These are phyloP conservation scores for Aelia acuminata DNA, from an alignment of 2,888 invertebrate genomes.

Conservation along the genomic window DNA sequence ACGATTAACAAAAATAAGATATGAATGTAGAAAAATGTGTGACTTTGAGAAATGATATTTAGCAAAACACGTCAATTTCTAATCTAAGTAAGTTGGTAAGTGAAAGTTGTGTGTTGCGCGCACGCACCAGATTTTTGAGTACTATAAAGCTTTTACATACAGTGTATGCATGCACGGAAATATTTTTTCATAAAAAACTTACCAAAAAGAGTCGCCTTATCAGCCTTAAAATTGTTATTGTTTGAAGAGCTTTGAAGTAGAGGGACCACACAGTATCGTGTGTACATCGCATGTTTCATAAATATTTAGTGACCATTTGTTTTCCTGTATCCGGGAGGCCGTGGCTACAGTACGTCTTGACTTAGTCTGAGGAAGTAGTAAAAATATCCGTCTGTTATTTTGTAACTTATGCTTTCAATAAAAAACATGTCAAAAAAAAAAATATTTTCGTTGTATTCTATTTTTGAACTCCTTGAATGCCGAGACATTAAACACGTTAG, in stretches of 20 bases:
- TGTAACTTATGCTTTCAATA: no score
- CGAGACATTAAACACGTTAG: no score
- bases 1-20: no score
- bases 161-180: not conserved
- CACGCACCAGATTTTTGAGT: no score
- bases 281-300: not conserved
- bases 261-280: not conserved
- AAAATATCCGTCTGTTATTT: not conserved
- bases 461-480: no score
- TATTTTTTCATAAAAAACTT: not conserved
- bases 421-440: no score
- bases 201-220: not conserved
- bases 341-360: not conserved
- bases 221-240: not conserved
- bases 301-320: slow-evolving; percentile 20
- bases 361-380: not conserved
- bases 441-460: no score
- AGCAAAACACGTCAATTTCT: no score
- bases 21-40: no score
- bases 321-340: not conserved
- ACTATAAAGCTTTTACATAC: not conserved
- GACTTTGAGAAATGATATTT: no score
- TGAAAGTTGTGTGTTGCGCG: no score
- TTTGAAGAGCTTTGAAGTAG: not conserved
- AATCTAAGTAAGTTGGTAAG: no score